Evolutionary conservation across 64 coral and sea anemone species (phyloP).

Genomic region (Montipora capricornis): DNA sequence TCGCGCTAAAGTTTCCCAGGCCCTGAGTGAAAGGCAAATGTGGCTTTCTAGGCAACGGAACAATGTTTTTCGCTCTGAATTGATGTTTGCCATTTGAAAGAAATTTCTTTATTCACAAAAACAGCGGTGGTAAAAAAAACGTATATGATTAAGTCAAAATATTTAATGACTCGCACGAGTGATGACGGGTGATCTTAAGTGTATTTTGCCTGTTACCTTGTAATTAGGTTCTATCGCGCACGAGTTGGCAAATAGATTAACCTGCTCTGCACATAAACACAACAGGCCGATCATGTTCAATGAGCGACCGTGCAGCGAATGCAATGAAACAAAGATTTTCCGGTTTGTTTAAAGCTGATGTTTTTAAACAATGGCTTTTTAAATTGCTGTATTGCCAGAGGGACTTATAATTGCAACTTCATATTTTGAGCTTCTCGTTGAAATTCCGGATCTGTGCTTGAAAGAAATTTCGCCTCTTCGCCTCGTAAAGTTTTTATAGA

Average conservation of each 20-base stretch:
- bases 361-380: too few relatives aligned
- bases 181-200: neutral
- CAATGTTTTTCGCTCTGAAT: slow-evolving; percentile 28
- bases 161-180: slow-evolving; percentile 43
- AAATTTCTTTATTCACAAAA: neutral
- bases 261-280: neutral
- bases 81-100: slow-evolving; percentile 48
- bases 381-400: too few relatives aligned
- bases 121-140: slow-evolving; percentile 1
- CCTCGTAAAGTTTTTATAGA: too few relatives aligned
- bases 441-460: too few relatives aligned
- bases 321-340: slow-evolving; percentile 21
- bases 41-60: slow-evolving; percentile 54
- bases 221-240: neutral
- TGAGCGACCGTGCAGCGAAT: neutral
- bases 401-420: too few relatives aligned
- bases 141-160: slow-evolving; percentile 35
- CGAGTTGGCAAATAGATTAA: neutral
- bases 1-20: slow-evolving; percentile 11
- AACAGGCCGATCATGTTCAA: neutral
- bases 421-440: too few relatives aligned
- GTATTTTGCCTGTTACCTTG: neutral
- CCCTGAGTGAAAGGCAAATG: slow-evolving; percentile 10
- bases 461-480: too few relatives aligned
- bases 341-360: neutral